Evolutionary conservation across 2,888 invertebrate species (phyloP).

Genomic region (Coremacera marginata): DNA sequence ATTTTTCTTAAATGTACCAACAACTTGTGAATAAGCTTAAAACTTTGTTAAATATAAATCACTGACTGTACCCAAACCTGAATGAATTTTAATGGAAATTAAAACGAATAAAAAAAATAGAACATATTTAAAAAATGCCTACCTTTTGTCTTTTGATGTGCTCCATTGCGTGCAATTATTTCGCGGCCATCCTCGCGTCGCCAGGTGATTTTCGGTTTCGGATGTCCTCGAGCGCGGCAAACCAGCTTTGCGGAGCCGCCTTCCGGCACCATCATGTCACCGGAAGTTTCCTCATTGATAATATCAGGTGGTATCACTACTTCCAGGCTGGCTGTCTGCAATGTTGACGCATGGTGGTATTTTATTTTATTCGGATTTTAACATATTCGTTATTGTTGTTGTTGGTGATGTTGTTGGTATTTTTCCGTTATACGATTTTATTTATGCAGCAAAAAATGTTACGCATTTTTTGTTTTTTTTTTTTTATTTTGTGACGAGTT

Average conservation of each 20-base stretch:
- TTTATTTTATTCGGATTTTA: neutral
- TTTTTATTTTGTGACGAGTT: neutral
- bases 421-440: neutral
- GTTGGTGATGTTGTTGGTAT: neutral
- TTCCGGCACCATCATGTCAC: constrained; percentile 95
- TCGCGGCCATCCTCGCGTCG: constrained; percentile 87
- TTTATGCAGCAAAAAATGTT: neutral
- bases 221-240: constrained; percentile 87
- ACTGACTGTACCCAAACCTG: too few species aligned
- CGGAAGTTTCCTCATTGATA: constrained; percentile 89
- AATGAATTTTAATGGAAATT: too few species aligned
- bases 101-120: too few species aligned
- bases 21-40: too few species aligned
- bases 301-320: constrained; percentile 94
- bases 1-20: too few species aligned
- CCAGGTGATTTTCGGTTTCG: constrained; percentile 88
- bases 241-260: constrained; percentile 89
- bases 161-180: constrained; percentile 81
- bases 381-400: constrained; percentile 20
- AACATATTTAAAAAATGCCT: constrained; percentile 48
- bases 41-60: too few species aligned
- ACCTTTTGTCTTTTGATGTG: constrained; percentile 82
- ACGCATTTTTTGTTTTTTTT: neutral
- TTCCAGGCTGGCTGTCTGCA: constrained; percentile 86
- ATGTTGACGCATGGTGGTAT: neutral